phyloP scores from a whole-genome alignment of 2,888 invertebrate species.

The Drosophila anomalata region DNA sequence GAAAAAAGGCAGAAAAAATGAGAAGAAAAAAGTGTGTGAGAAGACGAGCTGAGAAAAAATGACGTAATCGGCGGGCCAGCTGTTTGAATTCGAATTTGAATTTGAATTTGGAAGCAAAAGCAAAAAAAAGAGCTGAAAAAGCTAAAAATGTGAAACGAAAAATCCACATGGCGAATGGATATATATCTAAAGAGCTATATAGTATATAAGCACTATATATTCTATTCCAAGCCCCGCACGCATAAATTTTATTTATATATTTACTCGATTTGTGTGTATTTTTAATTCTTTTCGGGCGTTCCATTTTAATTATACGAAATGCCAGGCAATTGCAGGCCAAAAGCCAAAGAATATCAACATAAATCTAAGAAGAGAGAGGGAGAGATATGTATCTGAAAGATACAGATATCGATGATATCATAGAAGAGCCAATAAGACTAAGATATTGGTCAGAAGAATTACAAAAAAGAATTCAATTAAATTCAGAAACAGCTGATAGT shows the following conservation, averaged over 20 bases:
- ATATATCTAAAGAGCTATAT: slow-evolving; percentile 13
- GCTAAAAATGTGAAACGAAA: slow-evolving; percentile 36
- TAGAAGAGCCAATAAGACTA: neutral
- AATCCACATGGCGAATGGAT: slow-evolving; percentile 35
- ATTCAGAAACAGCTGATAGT: no score
- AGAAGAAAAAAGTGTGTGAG: neutral
- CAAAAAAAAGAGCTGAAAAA: slow-evolving; percentile 9
- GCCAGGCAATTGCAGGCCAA: slow-evolving; percentile 39
- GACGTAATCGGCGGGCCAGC: slow-evolving; percentile 54
- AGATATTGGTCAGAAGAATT: no score
- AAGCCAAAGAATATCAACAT: slow-evolving; percentile 46
- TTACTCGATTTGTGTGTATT: slow-evolving; percentile 40
- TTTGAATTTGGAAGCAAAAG: slow-evolving; percentile 23
- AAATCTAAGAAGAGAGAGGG: slow-evolving; percentile 35
- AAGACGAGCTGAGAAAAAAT: slow-evolving; percentile 26
- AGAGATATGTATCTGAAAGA: neutral
- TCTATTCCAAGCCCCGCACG: slow-evolving; percentile 5
- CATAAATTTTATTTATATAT: slow-evolving; percentile 27
- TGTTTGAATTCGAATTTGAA: slow-evolving; percentile 24
- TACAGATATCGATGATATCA: slow-evolving; percentile 39
- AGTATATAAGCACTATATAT: neutral
- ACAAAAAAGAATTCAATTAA: no score
- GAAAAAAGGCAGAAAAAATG: neutral
- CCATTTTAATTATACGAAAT: slow-evolving; percentile 54
- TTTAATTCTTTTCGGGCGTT: slow-evolving; percentile 51